These are phyloP conservation scores for Artibeus lituratus DNA, from an alignment of 2,797 vertebrate genomes.

Conservation along the genomic window DNA sequence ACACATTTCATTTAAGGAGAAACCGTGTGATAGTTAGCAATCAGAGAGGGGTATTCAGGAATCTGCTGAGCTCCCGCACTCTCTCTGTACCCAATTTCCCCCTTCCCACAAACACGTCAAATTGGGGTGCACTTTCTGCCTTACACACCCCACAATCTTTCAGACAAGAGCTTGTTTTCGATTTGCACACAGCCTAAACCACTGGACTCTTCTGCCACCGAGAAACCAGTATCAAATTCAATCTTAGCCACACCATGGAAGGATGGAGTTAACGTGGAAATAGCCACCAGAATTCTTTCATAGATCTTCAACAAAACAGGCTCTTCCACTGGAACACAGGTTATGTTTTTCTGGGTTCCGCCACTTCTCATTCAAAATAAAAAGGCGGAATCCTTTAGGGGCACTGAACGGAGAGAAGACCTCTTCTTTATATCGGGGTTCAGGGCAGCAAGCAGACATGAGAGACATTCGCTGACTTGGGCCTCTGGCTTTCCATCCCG, in stretches of 20 bases:
- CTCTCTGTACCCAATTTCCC: not conserved
- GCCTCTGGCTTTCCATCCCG: not conserved
- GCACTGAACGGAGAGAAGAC: not conserved
- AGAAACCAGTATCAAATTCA: not conserved
- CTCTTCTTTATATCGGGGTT: not conserved
- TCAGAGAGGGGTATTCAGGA: slow-evolving; percentile 32
- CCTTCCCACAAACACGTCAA: slow-evolving; percentile 4
- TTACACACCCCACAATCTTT: not conserved
- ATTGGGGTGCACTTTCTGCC: not conserved
- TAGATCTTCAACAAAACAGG: not conserved
- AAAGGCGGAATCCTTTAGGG: not conserved
- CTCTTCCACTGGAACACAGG: slow-evolving; percentile 13
- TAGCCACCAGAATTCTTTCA: not conserved
- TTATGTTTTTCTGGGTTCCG: slow-evolving; percentile 34
- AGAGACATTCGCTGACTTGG: not conserved
- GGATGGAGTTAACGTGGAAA: slow-evolving; percentile 3
- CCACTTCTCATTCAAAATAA: not conserved
- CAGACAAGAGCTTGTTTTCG: slow-evolving; percentile 2
- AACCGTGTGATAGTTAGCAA: slow-evolving; percentile 51
- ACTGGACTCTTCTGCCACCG: not conserved
- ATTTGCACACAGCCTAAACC: not conserved
- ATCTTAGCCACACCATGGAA: not conserved
- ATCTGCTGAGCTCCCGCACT: slow-evolving; percentile 39
- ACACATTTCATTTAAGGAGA: slow-evolving; percentile 64
- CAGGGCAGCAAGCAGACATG: rapidly evolving